Conservation (phyloP, 2,888 invertebrate species). For the Frankliniella fusca region DNA sequence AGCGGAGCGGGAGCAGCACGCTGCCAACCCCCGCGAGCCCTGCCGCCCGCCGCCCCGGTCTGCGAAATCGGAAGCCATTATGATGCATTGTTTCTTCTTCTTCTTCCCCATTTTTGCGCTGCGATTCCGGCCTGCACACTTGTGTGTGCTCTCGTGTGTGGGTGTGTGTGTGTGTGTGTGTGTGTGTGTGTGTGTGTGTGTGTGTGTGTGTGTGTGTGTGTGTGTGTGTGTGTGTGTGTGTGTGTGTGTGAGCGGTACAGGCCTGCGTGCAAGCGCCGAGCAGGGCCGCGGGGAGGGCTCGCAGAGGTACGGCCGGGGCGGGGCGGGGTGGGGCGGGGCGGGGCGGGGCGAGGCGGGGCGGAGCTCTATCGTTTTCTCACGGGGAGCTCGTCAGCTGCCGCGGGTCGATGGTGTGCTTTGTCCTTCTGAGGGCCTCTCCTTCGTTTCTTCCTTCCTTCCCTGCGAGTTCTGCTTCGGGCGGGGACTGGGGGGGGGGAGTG, state of each 20-base stretch:
- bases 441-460: neutral
- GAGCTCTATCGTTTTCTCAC: no score
- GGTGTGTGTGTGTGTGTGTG: no score
- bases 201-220: neutral
- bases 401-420: no score
- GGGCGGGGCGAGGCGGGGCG: neutral
- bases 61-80: neutral
- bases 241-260: neutral
- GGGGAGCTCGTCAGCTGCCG: neutral
- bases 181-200: neutral
- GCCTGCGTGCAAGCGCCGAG: neutral
- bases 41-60: neutral
- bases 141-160: neutral
- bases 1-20: neutral
- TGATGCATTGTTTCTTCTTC: neutral
- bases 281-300: neutral
- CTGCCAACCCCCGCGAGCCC: neutral
- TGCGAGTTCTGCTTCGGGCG: neutral
- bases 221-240: constrained; percentile 1
- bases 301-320: neutral
- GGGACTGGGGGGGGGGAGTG: neutral
- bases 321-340: neutral
- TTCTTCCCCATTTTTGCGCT: neutral
- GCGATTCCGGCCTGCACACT: neutral
- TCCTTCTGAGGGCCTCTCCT: no score